Percentiles rank a stretch among this genome's conserved stretches.
These are phyloP conservation scores for Drosophila kambysellisi DNA, from an alignment of 2,888 invertebrate genomes.

Conservation along the genomic window DNA sequence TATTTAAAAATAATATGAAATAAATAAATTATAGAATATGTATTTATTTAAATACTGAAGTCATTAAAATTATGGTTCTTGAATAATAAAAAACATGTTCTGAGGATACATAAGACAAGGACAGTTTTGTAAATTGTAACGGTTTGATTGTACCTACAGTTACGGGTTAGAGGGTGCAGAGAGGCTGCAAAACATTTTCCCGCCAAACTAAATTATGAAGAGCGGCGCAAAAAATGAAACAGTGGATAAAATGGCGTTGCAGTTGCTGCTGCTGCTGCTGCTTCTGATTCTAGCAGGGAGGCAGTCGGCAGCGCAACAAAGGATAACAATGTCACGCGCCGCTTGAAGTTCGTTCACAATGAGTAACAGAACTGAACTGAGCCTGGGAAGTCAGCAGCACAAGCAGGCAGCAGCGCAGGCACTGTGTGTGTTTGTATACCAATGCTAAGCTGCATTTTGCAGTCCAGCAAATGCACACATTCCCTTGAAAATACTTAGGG, in stretches of 20 bases:
- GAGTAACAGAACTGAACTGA: conserved; percentile 8
- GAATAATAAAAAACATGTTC: neutral
- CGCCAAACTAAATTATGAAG: conserved; percentile 56
- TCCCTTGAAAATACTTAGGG: conserved; percentile 24
- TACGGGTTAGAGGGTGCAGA: conserved; percentile 43
- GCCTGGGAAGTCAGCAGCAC: conserved; percentile 9
- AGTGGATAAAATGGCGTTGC: conserved; percentile 58
- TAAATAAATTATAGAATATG: neutral
- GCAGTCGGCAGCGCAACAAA: conserved; percentile 50
- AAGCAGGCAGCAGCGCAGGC: conserved; percentile 13
- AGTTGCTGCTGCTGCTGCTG: conserved; percentile 36
- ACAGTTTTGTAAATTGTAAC: conserved; percentile 25
- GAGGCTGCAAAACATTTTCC: conserved; percentile 58
- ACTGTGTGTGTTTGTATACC: neutral
- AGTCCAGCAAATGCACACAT: conserved; percentile 9
- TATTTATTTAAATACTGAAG: neutral
- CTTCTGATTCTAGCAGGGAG: conserved; percentile 16
- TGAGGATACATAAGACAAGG: conserved; percentile 4
- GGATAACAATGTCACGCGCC: conserved; percentile 78
- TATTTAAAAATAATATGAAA: neutral
- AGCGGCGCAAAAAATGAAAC: conserved; percentile 27
- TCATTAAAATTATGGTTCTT: neutral
- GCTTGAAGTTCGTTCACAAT: conserved; percentile 56
- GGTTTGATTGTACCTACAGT: conserved; percentile 14
- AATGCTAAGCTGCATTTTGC: conserved; percentile 18